These are phyloP conservation scores for Dryas iulia DNA, from an alignment of 1,140 invertebrate genomes.

Conservation along the genomic window DNA sequence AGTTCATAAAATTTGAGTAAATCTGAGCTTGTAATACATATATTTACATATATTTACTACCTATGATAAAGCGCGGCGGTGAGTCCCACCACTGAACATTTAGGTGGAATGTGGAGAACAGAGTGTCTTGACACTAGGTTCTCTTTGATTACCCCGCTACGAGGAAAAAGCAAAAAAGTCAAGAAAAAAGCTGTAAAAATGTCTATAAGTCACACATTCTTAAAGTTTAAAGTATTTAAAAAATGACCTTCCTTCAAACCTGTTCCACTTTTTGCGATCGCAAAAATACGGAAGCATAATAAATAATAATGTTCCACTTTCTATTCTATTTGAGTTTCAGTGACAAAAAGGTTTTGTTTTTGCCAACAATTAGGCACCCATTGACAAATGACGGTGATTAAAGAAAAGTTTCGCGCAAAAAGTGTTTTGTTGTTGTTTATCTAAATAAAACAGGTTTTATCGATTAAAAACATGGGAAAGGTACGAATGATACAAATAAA, in stretches of 20 bases:
- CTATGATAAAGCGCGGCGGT: too few relatives aligned
- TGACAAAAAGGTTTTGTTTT: conserved; percentile 3
- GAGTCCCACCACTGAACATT: too few relatives aligned
- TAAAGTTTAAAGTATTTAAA: neutral
- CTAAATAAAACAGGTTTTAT: neutral
- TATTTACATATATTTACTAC: too few relatives aligned
- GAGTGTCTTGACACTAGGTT: too few relatives aligned
- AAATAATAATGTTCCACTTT: conserved; percentile 11
- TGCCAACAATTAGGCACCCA: neutral
- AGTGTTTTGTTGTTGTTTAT: neutral
- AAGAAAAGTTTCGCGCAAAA: neutral
- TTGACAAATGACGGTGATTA: neutral
- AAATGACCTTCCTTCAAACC: neutral
- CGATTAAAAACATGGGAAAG: too few relatives aligned
- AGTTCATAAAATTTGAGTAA: neutral
- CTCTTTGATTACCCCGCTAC: too few relatives aligned
- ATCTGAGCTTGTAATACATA: neutral
- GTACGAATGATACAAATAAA: too few relatives aligned
- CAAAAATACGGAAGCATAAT: neutral
- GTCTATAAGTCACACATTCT: neutral
- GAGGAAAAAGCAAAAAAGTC: too few relatives aligned
- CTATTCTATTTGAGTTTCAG: neutral
- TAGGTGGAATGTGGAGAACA: too few relatives aligned
- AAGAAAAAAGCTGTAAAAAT: too few relatives aligned
- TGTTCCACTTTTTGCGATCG: neutral